phyloP scores from a whole-genome alignment of 2,797 vertebrate genomes.

The Phoeniculus purpureus region DNA sequence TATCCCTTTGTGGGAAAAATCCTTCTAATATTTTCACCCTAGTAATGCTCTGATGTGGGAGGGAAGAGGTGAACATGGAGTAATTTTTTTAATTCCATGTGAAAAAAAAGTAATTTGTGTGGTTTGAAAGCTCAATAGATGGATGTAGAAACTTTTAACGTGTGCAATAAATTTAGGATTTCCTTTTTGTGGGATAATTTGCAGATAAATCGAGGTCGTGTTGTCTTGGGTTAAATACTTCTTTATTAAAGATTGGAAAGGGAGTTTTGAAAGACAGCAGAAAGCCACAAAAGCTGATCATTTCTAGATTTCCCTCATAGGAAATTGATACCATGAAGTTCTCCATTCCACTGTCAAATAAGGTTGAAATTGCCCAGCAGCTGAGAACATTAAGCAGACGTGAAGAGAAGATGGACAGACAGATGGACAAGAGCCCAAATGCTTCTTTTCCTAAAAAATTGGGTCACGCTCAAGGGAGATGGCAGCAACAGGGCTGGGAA shows the following conservation, averaged over 20 bases:
- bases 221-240: background rate
- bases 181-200: background rate
- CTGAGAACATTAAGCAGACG: background rate
- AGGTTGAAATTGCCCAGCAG: background rate
- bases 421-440: background rate
- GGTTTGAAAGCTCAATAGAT: background rate
- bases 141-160: rapidly evolving
- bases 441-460: background rate
- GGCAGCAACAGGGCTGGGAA: background rate
- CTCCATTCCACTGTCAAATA: background rate
- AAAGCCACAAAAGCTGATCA: background rate
- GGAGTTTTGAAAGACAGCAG: background rate
- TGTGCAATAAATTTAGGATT: background rate
- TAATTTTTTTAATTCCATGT: background rate
- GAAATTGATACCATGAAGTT: rapidly evolving
- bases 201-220: background rate
- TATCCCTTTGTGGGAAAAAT: background rate
- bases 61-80: background rate
- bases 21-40: background rate
- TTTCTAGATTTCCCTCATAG: background rate
- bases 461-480: background rate
- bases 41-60: too few relatives aligned
- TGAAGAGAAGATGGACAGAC: background rate
- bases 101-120: background rate
- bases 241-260: background rate